These are phyloP conservation scores for Tiphia femorata DNA, from an alignment of 2,888 invertebrate genomes.

Conservation along the genomic window DNA sequence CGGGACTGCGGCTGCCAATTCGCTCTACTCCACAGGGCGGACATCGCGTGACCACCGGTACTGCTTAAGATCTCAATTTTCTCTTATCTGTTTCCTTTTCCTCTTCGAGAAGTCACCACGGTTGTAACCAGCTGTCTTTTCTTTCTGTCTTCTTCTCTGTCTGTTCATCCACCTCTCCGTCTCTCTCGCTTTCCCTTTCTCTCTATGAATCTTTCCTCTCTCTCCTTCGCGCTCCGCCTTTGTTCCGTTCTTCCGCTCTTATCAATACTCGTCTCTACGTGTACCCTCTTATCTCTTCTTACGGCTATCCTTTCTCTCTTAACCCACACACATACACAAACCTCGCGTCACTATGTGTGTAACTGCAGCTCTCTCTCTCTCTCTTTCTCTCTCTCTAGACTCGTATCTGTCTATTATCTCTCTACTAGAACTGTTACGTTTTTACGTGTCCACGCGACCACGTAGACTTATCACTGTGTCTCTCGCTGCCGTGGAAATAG, in stretches of 20 bases:
- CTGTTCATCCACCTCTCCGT: slow-evolving; percentile 1
- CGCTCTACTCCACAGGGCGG: slow-evolving; percentile 88
- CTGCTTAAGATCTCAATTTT: slow-evolving; percentile 41
- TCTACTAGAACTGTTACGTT: slow-evolving; percentile 1
- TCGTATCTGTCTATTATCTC: neutral
- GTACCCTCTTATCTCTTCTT: neutral
- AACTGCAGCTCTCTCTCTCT: neutral
- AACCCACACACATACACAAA: neutral
- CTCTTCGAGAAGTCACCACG: slow-evolving; percentile 19
- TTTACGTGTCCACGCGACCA: neutral
- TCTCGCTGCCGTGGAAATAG: neutral
- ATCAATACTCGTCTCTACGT: slow-evolving; percentile 8
- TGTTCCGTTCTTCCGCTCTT: slow-evolving; percentile 14
- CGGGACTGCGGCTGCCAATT: slow-evolving; percentile 93
- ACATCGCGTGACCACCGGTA: slow-evolving; percentile 73
- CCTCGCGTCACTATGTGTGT: neutral
- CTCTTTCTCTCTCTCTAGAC: neutral
- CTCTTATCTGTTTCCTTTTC: slow-evolving; percentile 19
- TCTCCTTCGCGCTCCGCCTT: slow-evolving; percentile 16
- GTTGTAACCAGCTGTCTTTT: slow-evolving; percentile 15
- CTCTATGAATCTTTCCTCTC: slow-evolving; percentile 11
- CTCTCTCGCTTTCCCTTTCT: slow-evolving; percentile 7
- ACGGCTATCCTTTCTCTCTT: neutral
- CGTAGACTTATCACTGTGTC: neutral
- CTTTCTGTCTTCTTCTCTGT: slow-evolving; percentile 14